These are phyloP conservation scores for Papilio polyxenes DNA, from an alignment of 1,140 invertebrate genomes.

Conservation along the genomic window DNA sequence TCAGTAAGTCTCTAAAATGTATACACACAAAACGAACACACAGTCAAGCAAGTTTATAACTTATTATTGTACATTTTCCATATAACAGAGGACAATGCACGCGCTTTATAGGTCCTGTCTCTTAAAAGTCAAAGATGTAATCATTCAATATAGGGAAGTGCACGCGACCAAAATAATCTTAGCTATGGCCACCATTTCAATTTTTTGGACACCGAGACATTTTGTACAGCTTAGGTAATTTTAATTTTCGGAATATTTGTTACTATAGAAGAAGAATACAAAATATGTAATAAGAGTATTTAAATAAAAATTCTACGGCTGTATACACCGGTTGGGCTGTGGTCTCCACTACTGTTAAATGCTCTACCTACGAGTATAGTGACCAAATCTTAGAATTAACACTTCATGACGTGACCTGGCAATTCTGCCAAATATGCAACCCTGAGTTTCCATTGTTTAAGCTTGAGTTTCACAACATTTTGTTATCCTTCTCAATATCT, in stretches of 20 bases:
- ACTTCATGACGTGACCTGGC: too few relatives aligned
- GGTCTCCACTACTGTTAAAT: too few relatives aligned
- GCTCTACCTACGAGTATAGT: too few relatives aligned
- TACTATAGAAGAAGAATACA: neutral
- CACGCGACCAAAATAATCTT: neutral
- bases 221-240: neutral
- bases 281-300: neutral
- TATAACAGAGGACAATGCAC: neutral
- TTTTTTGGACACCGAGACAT: neutral
- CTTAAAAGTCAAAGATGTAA: neutral
- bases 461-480: too few relatives aligned
- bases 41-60: neutral
- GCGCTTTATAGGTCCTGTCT: neutral
- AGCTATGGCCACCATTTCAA: neutral
- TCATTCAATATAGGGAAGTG: neutral
- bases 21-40: neutral
- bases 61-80: neutral
- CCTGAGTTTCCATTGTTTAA: too few relatives aligned
- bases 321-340: too few relatives aligned
- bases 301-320: too few relatives aligned
- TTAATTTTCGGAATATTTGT: neutral
- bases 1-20: neutral
- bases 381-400: too few relatives aligned
- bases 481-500: neutral
- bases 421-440: too few relatives aligned